Evolutionary conservation across 2,113 vertebrate species (phyloP).

Genomic region (Chrysochloris asiatica): DNA sequence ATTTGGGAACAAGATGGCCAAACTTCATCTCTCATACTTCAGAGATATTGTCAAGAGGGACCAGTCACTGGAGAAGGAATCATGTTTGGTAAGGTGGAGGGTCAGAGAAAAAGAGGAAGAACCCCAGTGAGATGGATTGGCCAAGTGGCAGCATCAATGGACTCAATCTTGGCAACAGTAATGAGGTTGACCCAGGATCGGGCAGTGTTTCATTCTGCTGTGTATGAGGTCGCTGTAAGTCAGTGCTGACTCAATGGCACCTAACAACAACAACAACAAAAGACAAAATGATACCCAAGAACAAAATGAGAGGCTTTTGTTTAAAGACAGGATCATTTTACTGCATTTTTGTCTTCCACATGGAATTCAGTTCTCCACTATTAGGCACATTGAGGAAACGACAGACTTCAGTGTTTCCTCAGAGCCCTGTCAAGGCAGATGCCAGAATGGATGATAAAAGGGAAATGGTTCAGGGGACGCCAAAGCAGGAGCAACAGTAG

Average conservation of each 20-base stretch:
- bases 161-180: too few relatives aligned
- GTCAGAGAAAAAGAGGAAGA: too few relatives aligned
- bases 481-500: neutral
- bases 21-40: neutral
- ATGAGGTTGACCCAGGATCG: too few relatives aligned
- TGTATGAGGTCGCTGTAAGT: too few relatives aligned
- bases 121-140: too few relatives aligned
- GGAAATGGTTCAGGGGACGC: neutral
- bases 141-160: too few relatives aligned
- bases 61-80: too few relatives aligned
- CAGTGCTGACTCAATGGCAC: too few relatives aligned
- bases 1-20: neutral
- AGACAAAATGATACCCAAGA: neutral
- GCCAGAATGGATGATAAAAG: neutral
- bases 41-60: too few relatives aligned
- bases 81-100: too few relatives aligned
- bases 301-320: neutral
- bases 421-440: neutral
- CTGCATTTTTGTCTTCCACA: neutral
- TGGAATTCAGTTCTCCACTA: neutral
- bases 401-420: neutral
- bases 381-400: neutral
- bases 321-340: neutral
- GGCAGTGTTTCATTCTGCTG: too few relatives aligned
- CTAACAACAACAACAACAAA: too few relatives aligned